A percentile compares a stretch with the other conserved stretches of the same genome.
Evolutionary conservation across 1,140 invertebrate species (phyloP).

Genomic region (Centruroides vittatus): DNA sequence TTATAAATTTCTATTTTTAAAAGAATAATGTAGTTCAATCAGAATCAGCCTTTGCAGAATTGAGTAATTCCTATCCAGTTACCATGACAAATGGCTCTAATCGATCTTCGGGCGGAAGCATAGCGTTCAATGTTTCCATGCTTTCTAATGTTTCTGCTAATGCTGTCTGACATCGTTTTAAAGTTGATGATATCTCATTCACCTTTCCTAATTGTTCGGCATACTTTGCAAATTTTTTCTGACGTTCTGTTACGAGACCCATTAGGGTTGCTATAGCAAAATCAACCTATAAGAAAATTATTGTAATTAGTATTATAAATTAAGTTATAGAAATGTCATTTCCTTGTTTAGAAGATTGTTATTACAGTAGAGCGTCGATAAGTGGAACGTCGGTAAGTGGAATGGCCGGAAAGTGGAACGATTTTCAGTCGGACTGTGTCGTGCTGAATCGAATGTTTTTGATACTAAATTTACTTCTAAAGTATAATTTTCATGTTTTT

Average conservation of each 20-base stretch:
- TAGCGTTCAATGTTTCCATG: slow-evolving; percentile 67
- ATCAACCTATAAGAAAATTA: slow-evolving; percentile 44
- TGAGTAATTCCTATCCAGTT: slow-evolving; percentile 36
- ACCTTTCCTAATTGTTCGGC: slow-evolving; percentile 69
- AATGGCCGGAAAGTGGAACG: no score
- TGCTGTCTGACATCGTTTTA: slow-evolving; percentile 63
- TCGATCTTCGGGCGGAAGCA: slow-evolving; percentile 64
- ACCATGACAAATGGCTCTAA: slow-evolving; percentile 84
- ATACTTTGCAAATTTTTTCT: slow-evolving; percentile 66
- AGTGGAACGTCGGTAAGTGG: no score
- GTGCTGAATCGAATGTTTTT: no score
- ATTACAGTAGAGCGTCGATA: no score
- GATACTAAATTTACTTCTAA: no score
- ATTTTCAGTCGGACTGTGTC: no score
- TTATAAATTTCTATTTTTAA: no score
- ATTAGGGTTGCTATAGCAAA: slow-evolving; percentile 53
- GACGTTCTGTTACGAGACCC: slow-evolving; percentile 52
- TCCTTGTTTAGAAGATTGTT: no score
- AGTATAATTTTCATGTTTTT: no score
- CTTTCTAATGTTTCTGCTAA: slow-evolving; percentile 72
- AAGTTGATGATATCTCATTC: slow-evolving; percentile 54
- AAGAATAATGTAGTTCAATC: no score
- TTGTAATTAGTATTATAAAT: neutral
- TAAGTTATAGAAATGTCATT: neutral
- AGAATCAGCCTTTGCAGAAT: neutral